Conservation (phyloP, 2,888 invertebrate species). For the Taenaris catops region DNA sequence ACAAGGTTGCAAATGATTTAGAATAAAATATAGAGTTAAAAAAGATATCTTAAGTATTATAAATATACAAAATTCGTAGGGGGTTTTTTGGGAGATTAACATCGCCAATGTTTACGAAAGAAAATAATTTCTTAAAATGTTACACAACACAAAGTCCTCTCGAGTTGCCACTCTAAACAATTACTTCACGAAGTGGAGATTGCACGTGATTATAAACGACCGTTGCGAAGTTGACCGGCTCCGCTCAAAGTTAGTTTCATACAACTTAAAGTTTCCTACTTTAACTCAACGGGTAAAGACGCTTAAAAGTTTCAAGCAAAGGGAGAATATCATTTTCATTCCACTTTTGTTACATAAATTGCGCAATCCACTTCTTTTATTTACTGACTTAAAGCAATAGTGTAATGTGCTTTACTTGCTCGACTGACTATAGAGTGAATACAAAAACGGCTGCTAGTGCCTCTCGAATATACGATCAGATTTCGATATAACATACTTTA, state of each 20-base stretch:
- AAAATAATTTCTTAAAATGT: slow-evolving; percentile 3
- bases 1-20: too few relatives aligned
- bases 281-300: slow-evolving; percentile 29
- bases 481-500: too few relatives aligned
- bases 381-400: not conserved
- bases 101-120: slow-evolving; percentile 5
- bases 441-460: too few relatives aligned
- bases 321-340: slow-evolving; percentile 23
- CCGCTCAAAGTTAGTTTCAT: slow-evolving; percentile 43
- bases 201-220: slow-evolving; percentile 32
- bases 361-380: slow-evolving; percentile 5
- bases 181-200: slow-evolving; percentile 11
- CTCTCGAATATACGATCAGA: too few relatives aligned
- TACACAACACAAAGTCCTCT: slow-evolving; percentile 1
- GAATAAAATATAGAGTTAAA: too few relatives aligned
- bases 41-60: too few relatives aligned
- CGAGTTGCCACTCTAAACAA: slow-evolving; percentile 6
- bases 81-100: too few relatives aligned
- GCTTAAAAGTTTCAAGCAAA: slow-evolving; percentile 23
- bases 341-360: slow-evolving; percentile 12
- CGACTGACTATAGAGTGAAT: too few relatives aligned
- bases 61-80: not conserved
- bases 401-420: too few relatives aligned
- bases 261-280: slow-evolving; percentile 31
- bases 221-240: slow-evolving; percentile 50